Evolutionary conservation across 2,797 vertebrate genomes (phyloP).

Genomic region (Neomorphus geoffroyi): DNA sequence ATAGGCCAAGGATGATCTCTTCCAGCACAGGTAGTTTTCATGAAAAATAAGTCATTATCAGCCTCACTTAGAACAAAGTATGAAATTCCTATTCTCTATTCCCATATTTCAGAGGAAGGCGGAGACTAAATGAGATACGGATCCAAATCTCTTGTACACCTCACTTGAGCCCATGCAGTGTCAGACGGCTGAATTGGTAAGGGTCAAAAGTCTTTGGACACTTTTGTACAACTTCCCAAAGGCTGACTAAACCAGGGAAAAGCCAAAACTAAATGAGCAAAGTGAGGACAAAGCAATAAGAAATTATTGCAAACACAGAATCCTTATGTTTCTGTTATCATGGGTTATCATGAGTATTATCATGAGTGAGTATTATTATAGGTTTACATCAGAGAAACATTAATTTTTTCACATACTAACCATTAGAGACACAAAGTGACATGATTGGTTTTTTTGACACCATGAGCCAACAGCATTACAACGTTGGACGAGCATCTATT

Average conservation of each 20-base stretch:
- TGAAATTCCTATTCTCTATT: neutral
- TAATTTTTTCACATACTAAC: neutral
- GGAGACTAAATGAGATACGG: neutral
- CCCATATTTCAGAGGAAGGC: neutral
- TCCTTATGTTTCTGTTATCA: neutral
- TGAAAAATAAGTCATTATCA: neutral
- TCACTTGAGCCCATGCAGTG: neutral
- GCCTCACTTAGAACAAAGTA: neutral
- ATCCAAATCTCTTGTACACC: neutral
- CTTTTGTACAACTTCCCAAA: neutral
- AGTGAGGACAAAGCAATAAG: neutral
- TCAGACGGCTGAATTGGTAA: neutral
- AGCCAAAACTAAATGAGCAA: neutral
- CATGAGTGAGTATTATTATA: rapidly evolving
- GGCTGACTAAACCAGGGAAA: neutral
- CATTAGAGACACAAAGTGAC: neutral
- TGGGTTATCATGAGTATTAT: neutral
- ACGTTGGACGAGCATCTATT: neutral
- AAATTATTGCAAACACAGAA: neutral
- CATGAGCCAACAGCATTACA: neutral
- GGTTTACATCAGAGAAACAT: neutral
- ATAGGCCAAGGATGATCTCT: neutral
- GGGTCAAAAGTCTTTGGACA: neutral
- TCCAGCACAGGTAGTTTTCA: neutral
- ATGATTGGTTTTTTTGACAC: neutral